A percentile compares a stretch with the other conserved stretches of the same genome.
Evolutionary conservation across 1,140 invertebrate species (phyloP).

Genomic region (Drosophila arizonae): DNA sequence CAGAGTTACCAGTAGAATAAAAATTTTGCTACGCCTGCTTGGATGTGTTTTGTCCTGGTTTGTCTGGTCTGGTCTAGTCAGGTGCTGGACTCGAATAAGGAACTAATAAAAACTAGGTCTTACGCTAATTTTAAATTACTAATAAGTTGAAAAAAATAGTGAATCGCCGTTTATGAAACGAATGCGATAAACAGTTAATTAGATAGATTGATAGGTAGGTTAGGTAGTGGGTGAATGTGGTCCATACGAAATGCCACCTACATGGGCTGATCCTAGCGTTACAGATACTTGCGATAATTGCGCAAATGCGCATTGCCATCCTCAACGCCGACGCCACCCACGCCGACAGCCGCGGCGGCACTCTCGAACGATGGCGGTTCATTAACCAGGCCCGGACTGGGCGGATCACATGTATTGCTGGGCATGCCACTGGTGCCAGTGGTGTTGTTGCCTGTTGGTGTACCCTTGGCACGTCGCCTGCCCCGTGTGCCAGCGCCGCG

Average conservation of each 20-base stretch:
- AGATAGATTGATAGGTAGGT: conserved; percentile 28
- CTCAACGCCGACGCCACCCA: conserved; percentile 55
- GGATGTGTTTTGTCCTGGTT: conserved; percentile 23
- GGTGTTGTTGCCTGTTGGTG: conserved; percentile 1
- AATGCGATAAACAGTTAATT: conserved; percentile 34
- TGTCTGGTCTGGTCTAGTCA: conserved; percentile 8
- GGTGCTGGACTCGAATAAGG: conserved; percentile 48
- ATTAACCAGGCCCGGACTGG: conserved; percentile 65
- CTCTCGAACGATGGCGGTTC: conserved; percentile 82
- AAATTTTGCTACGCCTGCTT: conserved; percentile 37
- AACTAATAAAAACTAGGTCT: conserved; percentile 67
- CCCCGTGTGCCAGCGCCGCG: conserved; percentile 72
- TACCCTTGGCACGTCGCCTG: conserved; percentile 63
- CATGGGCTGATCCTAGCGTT: conserved; percentile 52
- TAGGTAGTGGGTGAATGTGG: conserved; percentile 25
- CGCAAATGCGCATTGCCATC: conserved; percentile 75
- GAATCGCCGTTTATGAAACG: conserved; percentile 41
- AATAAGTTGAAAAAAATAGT: conserved; percentile 37
- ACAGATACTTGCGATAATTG: conserved; percentile 83
- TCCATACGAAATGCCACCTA: conserved; percentile 20
- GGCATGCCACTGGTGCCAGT: conserved; percentile 27
- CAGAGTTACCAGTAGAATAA: conserved; percentile 24
- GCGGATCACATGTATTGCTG: conserved; percentile 62
- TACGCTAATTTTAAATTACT: conserved; percentile 65
- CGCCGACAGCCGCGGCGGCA: conserved; percentile 76